phyloP scores from a whole-genome alignment of 2,888 invertebrate species.

The Lacanobia wlatinum region DNA sequence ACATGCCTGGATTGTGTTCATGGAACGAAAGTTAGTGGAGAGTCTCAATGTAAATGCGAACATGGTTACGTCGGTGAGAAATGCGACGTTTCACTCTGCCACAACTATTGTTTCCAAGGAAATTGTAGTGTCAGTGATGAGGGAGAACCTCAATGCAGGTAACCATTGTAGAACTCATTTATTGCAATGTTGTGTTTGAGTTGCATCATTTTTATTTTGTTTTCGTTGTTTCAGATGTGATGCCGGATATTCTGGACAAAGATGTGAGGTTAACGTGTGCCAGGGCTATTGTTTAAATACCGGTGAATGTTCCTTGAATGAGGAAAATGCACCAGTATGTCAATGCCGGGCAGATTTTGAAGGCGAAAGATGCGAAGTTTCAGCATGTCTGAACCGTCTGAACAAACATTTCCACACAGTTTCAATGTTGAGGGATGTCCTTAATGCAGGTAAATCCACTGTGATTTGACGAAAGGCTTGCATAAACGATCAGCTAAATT shows the following conservation, averaged over 20 bases:
- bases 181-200: not conserved
- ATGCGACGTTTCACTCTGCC: not conserved
- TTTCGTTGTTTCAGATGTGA: not conserved
- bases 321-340: not conserved
- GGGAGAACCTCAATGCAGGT: too few relatives aligned
- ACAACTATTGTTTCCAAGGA: slow-evolving; percentile 5
- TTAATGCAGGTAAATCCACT: not conserved
- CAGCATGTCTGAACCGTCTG: not conserved
- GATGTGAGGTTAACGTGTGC: slow-evolving; percentile 1
- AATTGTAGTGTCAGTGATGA: too few relatives aligned
- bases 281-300: not conserved
- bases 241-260: not conserved
- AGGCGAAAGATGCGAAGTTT: not conserved
- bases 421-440: not conserved
- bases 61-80: not conserved
- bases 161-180: too few relatives aligned
- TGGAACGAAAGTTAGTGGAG: not conserved
- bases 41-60: not conserved
- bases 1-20: not conserved
- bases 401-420: slow-evolving; percentile 5
- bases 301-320: not conserved
- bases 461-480: too few relatives aligned
- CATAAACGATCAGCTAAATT: not conserved
- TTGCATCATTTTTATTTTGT: not conserved
- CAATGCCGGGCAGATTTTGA: not conserved